Base-by-base conservation (phyloP, 2,113 vertebrate species). In the Rana temporaria region DNA sequence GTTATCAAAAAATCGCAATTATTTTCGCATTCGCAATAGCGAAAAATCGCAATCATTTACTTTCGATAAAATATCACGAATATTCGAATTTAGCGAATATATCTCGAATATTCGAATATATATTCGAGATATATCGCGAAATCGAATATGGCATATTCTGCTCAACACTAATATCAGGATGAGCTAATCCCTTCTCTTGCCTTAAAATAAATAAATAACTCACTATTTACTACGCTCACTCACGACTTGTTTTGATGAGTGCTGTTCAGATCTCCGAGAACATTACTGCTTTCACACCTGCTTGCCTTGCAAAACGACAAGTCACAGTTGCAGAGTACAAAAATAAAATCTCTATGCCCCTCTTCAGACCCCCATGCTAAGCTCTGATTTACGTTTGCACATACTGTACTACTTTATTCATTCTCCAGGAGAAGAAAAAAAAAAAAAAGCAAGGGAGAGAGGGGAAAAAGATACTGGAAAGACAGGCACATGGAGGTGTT, bases 341-440 rank as follows among this genome's bases (percentile, higher is more conserved):
- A 69, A 72, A 60, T 69, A 81, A 69, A 69, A 42, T 38, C 32
- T 68, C 20, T 14, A 60, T 55, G 64, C 78, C 60, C 78, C 78
- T 79, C 65, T 69, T 17, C 78, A 79, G 78, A 79, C 78, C 78
- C 75, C 53, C 78, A 59, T 16, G 24, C 66, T 48, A 30, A 55
- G 14, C 42, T 55, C 60, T 68, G 77, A 79, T 57, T 79, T 66
- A 79, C 19, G 55, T 59, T 69, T 69, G 64, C 66, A 59, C 53
- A 79, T 79, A 79, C 78, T 79, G 65, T 79, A 79, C 77, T 79
- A 78, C 65, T 69, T 79, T 69, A 79, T 69, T 69, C 78, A 69
- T 55, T 48, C 55, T 69, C 16, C 65, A 9, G 48, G 48, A 64
- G 32, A 34, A 63, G 38, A 76, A 63, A 63, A 14, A 15, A 63